Conservation (phyloP, 1,140 invertebrate genomes). For the Drosophila athabasca region DNA sequence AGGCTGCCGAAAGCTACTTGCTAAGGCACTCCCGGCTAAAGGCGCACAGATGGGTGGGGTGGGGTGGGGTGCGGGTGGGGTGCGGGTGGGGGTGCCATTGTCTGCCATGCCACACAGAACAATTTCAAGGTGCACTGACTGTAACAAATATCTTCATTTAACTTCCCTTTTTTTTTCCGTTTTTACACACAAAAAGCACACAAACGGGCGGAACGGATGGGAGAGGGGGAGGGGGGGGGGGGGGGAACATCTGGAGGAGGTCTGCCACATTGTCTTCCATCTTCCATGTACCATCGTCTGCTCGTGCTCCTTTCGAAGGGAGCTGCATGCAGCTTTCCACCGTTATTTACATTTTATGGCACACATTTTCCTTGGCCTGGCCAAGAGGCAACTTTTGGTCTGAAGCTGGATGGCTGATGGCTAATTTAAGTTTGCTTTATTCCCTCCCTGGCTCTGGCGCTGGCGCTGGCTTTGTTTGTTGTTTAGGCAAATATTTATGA, state of each 20-base stretch:
- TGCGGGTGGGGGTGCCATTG: too few relatives aligned
- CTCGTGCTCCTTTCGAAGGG: slow-evolving; percentile 3
- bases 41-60: too few relatives aligned
- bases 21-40: too few relatives aligned
- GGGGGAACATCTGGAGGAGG: slow-evolving; percentile 36
- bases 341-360: slow-evolving; percentile 76
- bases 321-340: slow-evolving; percentile 25
- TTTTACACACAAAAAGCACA: slow-evolving; percentile 4
- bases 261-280: slow-evolving; percentile 39
- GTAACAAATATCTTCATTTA: slow-evolving; percentile 79
- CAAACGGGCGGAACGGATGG: background rate
- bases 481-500: slow-evolving; percentile 76
- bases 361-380: slow-evolving; percentile 21
- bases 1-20: too few relatives aligned
- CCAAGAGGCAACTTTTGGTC: slow-evolving; percentile 6
- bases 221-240: too few relatives aligned
- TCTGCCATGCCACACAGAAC: slow-evolving; percentile 31
- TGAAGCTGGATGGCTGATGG: slow-evolving; percentile 41
- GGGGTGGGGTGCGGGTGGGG: too few relatives aligned
- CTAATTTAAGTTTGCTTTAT: slow-evolving; percentile 77
- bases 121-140: slow-evolving; percentile 79
- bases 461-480: slow-evolving; percentile 38
- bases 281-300: background rate
- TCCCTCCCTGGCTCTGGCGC: background rate
- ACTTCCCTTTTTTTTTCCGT: slow-evolving; percentile 34